Conservation (phyloP, 2,888 invertebrate species). For the Nysson spinosus region DNA sequence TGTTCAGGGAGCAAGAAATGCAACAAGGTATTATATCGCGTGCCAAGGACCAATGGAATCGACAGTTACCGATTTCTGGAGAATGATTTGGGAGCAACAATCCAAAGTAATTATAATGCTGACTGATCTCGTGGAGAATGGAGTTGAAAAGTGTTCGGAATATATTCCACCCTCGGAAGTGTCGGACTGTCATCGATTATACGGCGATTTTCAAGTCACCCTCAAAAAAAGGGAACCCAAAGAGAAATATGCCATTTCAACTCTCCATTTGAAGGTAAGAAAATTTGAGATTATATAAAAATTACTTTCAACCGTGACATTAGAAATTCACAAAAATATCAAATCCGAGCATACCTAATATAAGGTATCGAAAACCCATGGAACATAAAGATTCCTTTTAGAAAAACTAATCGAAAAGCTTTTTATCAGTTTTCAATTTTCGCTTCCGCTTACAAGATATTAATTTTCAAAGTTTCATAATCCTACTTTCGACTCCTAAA, state of each 20-base stretch:
- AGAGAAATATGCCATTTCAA: conserved; percentile 94
- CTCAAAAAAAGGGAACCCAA: conserved; percentile 92
- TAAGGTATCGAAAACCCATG: too few relatives aligned
- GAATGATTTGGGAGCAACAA: conserved; percentile 98
- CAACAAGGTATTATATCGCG: conserved; percentile 91
- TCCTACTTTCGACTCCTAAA: too few relatives aligned
- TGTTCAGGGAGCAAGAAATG: conserved; percentile 89
- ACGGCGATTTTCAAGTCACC: conserved; percentile 92
- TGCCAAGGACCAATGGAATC: conserved; percentile 93
- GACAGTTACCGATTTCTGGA: conserved; percentile 94
- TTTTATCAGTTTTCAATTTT: too few relatives aligned
- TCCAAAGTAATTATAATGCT: conserved; percentile 92
- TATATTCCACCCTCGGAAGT: conserved; percentile 95
- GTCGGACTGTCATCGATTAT: conserved; percentile 91
- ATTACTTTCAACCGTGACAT: neutral
- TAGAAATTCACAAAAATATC: too few relatives aligned
- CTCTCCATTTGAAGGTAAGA: conserved; percentile 86
- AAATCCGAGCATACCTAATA: too few relatives aligned
- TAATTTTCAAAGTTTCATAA: too few relatives aligned
- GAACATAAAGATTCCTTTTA: too few relatives aligned
- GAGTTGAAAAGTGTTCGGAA: conserved; percentile 92
- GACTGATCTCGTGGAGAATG: conserved; percentile 93
- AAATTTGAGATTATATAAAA: neutral
- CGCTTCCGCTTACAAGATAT: too few relatives aligned
- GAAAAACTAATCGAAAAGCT: too few relatives aligned